Evolutionary conservation across 2,888 invertebrate genomes (phyloP), one percentile per base, ranked within the genome.

Genomic region (Chrysolina oricalcia): DNA sequence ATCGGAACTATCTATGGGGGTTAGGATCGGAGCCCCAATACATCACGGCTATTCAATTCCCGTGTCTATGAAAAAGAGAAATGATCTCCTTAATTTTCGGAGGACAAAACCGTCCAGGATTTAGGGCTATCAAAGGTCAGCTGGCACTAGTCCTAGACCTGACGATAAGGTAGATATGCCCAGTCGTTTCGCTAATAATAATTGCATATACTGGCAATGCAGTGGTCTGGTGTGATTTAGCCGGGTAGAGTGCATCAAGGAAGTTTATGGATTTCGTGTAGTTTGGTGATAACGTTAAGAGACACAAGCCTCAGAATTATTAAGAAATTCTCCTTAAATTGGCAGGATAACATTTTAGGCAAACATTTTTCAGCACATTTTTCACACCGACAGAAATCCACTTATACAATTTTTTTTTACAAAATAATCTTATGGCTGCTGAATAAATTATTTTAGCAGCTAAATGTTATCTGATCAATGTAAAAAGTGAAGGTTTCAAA

Each of bases 11-110:
- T 68, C 68, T 62, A 68, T 40, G 41, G 68, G 46, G 76, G 75
- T 78, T 76, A 75, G 67, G 23, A 70, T 74, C 68, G 73, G 76
- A 73, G 56, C 75, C 53, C 50, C 73, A 74, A 80, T 85, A 82
- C 80, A 83, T 85, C 83, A 84, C 78, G 70, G 81, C 83, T 82
- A 84, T 86, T 87, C 86, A 86, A 85, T 87, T 86, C 85, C 81
- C 81, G 82, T 83, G 86, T 85, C 85, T 78, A 82, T 80, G 80
- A 78, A 81, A 83, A 85, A 86, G 87, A 86, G 84, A 86, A 86
- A 87, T 86, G 85, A 81, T 78, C 87, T 70, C 85, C 85, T 88
- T 87, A 87, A 87, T 87, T 86, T 86, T 87, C 85, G 81, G 79
- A 77, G 81, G 85, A 86, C 86, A 87, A 87, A 87, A 86, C 85